A percentile compares a stretch with the other conserved stretches of the same genome.
phyloP scores from a whole-genome alignment of 92 coral and sea anemone species.

The Phenganax stokvisi region DNA sequence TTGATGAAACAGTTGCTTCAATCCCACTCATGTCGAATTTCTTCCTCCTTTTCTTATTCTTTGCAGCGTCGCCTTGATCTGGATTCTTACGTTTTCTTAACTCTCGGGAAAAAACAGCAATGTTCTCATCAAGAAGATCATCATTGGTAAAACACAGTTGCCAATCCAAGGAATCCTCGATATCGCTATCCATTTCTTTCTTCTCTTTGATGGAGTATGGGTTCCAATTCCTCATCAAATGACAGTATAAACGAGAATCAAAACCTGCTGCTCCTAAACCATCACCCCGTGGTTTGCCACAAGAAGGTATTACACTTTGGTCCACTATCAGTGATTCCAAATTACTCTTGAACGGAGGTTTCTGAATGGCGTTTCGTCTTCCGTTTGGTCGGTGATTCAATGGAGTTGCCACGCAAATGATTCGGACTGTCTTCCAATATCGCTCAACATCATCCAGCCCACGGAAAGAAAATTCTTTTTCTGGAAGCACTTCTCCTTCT shows the following conservation, averaged over 20 bases:
- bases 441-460: constrained; percentile 52
- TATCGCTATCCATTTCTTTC: neutral
- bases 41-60: constrained; percentile 16
- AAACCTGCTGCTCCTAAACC: constrained; percentile 75
- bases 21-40: neutral
- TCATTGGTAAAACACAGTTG: constrained; percentile 6
- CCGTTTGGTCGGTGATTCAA: constrained; percentile 49
- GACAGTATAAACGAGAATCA: constrained; percentile 57
- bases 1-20: neutral
- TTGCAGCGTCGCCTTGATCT: neutral
- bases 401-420: constrained; percentile 68
- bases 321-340: constrained; percentile 31
- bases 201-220: neutral
- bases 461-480: constrained; percentile 51
- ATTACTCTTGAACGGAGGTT: neutral
- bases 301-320: constrained; percentile 32
- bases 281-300: constrained; percentile 70
- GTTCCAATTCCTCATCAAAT: constrained; percentile 68
- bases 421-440: constrained; percentile 70
- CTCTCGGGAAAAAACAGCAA: neutral
- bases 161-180: constrained; percentile 17
- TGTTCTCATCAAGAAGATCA: neutral
- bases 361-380: neutral
- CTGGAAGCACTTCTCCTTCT: constrained; percentile 43
- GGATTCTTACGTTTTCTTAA: neutral